A percentile compares a stretch with the other conserved stretches of the same genome.
phyloP scores from a whole-genome alignment of 1,140 invertebrate genomes.

The Nephotettix cincticeps region DNA sequence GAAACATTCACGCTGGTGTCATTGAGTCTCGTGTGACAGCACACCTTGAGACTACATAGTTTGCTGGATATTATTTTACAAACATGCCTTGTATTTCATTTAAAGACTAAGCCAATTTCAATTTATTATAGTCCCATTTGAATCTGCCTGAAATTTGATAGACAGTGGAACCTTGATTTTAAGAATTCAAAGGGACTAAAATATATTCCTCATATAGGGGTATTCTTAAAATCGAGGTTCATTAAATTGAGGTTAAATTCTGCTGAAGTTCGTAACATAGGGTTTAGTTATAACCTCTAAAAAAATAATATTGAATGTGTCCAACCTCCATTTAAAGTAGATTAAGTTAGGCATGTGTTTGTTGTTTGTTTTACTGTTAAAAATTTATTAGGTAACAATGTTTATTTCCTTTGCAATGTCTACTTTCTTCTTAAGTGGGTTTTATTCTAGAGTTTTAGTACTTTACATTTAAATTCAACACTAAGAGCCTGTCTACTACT shows the following conservation, averaged over 20 bases:
- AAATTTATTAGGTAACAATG: too few species aligned
- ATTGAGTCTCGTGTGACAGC: too few species aligned
- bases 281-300: not conserved
- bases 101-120: too few species aligned
- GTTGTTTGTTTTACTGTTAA: too few species aligned
- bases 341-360: not conserved
- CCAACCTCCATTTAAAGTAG: too few species aligned
- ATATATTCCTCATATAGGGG: too few species aligned
- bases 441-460: not conserved
- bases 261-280: not conserved
- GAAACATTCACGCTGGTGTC: not conserved
- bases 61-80: not conserved
- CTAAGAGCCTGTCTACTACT: too few species aligned
- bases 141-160: not conserved
- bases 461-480: too few species aligned
- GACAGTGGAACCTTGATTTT: not conserved
- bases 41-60: not conserved
- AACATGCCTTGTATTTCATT: not conserved
- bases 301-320: too few species aligned
- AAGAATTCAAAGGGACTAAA: not conserved
- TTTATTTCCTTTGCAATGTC: too few species aligned
- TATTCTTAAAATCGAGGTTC: too few species aligned
- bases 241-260: not conserved
- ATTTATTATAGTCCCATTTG: too few species aligned
- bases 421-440: not conserved